Conservation (phyloP, 2,888 invertebrate genomes). For the Prenolepis imparis region DNA sequence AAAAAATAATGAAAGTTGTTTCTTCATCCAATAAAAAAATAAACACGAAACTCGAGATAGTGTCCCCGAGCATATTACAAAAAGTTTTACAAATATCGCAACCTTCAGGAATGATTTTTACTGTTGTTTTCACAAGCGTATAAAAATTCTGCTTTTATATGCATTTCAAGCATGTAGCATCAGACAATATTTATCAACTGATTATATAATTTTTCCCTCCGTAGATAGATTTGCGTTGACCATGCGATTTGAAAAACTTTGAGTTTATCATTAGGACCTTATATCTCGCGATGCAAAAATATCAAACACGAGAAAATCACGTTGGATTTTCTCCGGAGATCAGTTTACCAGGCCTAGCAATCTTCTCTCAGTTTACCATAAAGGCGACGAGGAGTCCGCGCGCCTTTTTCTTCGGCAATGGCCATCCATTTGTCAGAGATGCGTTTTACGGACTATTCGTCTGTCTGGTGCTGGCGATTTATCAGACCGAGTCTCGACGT, state of each 20-base stretch:
- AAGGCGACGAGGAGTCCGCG: constrained; percentile 33
- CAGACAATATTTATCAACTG: neutral
- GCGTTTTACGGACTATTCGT: constrained; percentile 59
- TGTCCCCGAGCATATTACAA: constrained; percentile 24
- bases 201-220: too few species aligned
- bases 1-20: constrained; percentile 5
- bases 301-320: constrained; percentile 32
- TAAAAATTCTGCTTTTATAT: neutral
- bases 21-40: constrained; percentile 13
- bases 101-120: constrained; percentile 29
- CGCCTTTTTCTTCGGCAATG: constrained; percentile 53
- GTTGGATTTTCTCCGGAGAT: constrained; percentile 39
- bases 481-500: constrained; percentile 54
- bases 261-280: neutral
- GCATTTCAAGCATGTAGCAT: constrained; percentile 14
- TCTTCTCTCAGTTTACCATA: constrained; percentile 48
- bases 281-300: constrained; percentile 30
- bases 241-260: constrained; percentile 8
- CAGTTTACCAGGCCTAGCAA: constrained; percentile 36
- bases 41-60: neutral
- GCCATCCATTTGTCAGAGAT: constrained; percentile 60
- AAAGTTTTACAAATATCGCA: constrained; percentile 18
- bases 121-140: neutral
- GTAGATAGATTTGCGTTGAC: constrained; percentile 12
- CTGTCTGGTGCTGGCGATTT: constrained; percentile 53